Evolutionary conservation across 2,797 vertebrate species (phyloP).

Genomic region (Syngnathus acus): DNA sequence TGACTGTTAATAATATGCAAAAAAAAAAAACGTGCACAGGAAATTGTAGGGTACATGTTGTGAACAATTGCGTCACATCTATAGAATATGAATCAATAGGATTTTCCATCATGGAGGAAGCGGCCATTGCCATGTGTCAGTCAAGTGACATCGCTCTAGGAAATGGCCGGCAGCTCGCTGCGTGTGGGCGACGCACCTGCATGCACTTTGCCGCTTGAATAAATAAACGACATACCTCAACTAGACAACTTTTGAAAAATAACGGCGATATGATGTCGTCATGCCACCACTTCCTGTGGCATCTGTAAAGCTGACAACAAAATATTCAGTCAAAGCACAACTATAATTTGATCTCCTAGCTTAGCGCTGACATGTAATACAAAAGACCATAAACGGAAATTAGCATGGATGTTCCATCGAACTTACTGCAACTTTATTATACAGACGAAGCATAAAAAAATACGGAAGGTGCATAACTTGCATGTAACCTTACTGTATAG

Average conservation of each 20-base stretch:
- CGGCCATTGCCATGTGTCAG: constrained; percentile 8
- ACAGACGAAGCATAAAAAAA: not conserved
- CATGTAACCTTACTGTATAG: too few relatives aligned
- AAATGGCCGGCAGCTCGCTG: not conserved
- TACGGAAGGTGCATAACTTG: not conserved
- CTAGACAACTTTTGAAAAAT: not conserved
- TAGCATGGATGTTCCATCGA: not conserved
- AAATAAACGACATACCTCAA: not conserved
- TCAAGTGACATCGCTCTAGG: not conserved
- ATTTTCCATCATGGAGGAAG: constrained; percentile 39
- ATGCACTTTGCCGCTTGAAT: not conserved
- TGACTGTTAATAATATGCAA: not conserved
- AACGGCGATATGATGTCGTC: too few relatives aligned
- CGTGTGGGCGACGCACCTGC: not conserved
- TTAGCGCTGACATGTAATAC: not conserved
- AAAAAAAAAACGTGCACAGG: not conserved
- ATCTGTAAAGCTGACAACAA: not conserved
- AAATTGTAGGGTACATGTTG: constrained; percentile 20
- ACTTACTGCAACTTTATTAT: not conserved
- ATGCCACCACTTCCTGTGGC: not conserved
- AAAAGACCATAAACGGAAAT: not conserved
- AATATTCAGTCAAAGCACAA: too few relatives aligned
- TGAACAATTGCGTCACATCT: constrained; percentile 21
- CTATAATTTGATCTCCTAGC: too few relatives aligned
- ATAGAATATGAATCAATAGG: constrained; percentile 35